Evolutionary conservation across 2,888 invertebrate genomes (phyloP).

Genomic region (Temnothorax rugatulus): DNA sequence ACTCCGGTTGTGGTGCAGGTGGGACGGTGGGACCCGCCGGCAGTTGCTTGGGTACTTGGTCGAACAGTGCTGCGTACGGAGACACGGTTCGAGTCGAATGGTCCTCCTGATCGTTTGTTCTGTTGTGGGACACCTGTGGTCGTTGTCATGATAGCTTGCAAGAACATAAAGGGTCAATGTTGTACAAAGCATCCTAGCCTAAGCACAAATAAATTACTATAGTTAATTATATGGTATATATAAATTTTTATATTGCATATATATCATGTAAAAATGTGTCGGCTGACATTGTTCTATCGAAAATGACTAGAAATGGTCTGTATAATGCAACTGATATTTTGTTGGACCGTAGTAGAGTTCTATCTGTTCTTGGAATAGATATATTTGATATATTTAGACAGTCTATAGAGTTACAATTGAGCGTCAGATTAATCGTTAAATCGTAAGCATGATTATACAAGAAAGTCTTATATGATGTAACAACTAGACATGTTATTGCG

Average conservation of each 20-base stretch:
- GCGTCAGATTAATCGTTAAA: not conserved
- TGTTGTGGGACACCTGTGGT: not conserved
- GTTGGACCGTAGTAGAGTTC: no score
- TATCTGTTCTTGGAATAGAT: not conserved
- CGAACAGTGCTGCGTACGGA: not conserved
- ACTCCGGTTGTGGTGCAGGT: no score
- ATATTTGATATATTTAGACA: not conserved
- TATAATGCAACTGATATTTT: conserved; percentile 15
- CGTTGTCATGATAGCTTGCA: not conserved
- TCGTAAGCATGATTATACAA: not conserved
- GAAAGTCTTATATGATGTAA: not conserved
- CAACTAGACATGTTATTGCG: not conserved
- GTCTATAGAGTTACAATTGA: not conserved
- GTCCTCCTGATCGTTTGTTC: not conserved
- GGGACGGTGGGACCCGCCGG: no score
- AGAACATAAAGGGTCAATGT: not conserved
- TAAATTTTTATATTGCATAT: not conserved
- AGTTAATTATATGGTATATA: not conserved
- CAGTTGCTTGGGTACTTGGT: not conserved
- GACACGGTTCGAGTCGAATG: not conserved
- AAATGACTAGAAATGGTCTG: not conserved
- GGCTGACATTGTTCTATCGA: not conserved
- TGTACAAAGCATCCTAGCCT: conserved; percentile 2
- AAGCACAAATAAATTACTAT: not conserved
- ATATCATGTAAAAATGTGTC: not conserved